These are phyloP conservation scores for Gibbula magus DNA, from an alignment of 2,888 invertebrate species.

Conservation along the genomic window DNA sequence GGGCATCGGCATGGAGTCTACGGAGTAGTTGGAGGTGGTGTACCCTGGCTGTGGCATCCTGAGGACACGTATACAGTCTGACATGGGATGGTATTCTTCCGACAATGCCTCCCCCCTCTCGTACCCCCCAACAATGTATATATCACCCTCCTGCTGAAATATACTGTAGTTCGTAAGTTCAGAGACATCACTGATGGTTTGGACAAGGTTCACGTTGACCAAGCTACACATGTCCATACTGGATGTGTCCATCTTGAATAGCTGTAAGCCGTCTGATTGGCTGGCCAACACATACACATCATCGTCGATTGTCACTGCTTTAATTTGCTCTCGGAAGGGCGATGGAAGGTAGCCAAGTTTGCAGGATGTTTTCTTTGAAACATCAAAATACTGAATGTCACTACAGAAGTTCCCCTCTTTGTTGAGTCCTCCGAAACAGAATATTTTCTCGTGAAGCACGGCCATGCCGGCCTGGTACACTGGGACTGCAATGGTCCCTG, in stretches of 20 bases:
- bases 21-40: not conserved
- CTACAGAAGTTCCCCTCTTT: not conserved
- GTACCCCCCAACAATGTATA: not conserved
- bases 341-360: not conserved
- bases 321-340: not conserved
- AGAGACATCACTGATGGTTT: not conserved
- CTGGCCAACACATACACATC: not conserved
- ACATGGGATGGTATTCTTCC: not conserved
- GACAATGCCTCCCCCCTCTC: not conserved
- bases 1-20: slow-evolving; percentile 1
- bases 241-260: not conserved
- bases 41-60: not conserved
- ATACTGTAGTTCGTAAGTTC: not conserved
- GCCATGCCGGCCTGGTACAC: not conserved
- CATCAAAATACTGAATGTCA: not conserved
- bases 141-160: not conserved
- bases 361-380: not conserved
- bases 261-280: not conserved
- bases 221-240: slow-evolving; percentile 1
- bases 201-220: not conserved
- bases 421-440: not conserved
- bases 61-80: not conserved
- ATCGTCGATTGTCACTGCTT: not conserved
- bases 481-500: not conserved
- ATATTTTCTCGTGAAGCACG: not conserved